Percentiles rank a stretch among this genome's conserved stretches.
phyloP scores from a whole-genome alignment of 2,113 vertebrate genomes.

The Ranitomeya imitator region DNA sequence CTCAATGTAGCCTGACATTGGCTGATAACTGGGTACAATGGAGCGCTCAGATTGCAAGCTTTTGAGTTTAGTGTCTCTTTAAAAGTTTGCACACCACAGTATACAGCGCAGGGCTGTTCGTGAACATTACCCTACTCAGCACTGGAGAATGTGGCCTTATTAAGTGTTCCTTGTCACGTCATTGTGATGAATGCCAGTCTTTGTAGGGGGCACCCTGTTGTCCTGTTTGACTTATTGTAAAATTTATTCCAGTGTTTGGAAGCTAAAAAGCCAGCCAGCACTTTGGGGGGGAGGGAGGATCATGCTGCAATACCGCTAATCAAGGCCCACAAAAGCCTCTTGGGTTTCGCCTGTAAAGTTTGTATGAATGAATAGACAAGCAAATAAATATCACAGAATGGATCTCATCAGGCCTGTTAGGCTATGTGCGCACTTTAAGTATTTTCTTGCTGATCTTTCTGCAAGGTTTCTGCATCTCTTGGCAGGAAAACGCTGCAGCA shows the following conservation, averaged over 20 bases:
- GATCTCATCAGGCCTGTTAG: no score
- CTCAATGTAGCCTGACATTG: neutral
- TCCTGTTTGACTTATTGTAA: neutral
- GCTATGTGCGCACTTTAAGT: no score
- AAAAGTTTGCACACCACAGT: neutral
- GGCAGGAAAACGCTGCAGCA: no score
- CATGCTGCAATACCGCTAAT: neutral
- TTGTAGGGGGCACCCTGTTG: neutral
- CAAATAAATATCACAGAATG: neutral
- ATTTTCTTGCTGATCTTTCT: no score
- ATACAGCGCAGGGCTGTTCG: neutral
- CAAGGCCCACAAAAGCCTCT: neutral
- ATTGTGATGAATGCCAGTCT: neutral
- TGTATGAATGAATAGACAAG: neutral
- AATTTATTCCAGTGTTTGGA: neutral
- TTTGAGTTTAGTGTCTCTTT: neutral
- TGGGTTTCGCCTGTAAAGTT: neutral
- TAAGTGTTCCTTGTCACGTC: neutral
- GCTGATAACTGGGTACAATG: neutral
- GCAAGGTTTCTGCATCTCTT: no score
- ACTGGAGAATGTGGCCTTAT: neutral
- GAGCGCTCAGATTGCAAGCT: neutral
- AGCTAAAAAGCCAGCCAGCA: neutral
- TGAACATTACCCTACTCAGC: neutral
- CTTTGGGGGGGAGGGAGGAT: neutral